A percentile compares a stretch with the other conserved stretches of the same genome.
Evolutionary conservation across 2,797 vertebrate genomes (phyloP).

Genomic region (Arctocebus calabarensis): DNA sequence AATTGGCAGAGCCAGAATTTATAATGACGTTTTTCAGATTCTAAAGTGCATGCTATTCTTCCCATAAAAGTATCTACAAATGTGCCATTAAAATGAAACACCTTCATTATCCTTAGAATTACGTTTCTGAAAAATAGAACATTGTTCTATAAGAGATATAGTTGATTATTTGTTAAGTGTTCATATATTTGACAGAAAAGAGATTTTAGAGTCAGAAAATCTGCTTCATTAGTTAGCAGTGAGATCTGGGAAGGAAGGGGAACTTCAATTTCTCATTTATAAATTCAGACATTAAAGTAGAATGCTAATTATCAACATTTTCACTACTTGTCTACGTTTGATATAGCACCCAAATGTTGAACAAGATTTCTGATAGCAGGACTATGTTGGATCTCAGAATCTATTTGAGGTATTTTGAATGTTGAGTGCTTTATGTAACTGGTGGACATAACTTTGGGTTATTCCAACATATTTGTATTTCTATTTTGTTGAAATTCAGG

Average conservation of each 20-base stretch:
- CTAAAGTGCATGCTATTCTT: neutral
- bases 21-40: neutral
- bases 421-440: neutral
- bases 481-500: neutral
- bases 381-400: neutral
- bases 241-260: neutral
- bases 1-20: neutral
- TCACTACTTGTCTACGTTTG: neutral
- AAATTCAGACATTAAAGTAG: neutral
- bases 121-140: constrained; percentile 15
- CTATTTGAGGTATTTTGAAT: neutral
- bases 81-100: neutral
- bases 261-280: neutral
- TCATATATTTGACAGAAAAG: neutral
- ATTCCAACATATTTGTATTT: neutral
- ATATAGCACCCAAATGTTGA: neutral
- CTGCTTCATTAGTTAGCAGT: neutral
- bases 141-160: neutral
- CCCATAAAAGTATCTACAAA: neutral
- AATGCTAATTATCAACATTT: neutral
- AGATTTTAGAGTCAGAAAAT: neutral
- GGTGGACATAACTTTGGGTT: neutral
- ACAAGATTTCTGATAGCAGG: neutral
- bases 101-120: neutral
- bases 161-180: neutral